Percentiles rank a stretch among this genome's conserved stretches.
phyloP scores from a whole-genome alignment of 2,113 vertebrate species.

The Ptychochromis oligacanthus region DNA sequence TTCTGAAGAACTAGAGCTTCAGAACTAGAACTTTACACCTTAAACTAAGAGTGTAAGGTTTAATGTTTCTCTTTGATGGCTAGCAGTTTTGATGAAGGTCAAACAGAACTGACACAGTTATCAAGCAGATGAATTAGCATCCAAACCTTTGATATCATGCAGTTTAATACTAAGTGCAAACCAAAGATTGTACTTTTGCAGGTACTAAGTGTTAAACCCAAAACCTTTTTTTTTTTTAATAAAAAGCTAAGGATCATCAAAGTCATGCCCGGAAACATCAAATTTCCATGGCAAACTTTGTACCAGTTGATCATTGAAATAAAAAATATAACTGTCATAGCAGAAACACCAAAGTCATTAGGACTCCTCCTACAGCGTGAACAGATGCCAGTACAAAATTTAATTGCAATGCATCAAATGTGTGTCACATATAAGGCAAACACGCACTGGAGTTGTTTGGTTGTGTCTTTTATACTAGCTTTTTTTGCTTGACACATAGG shows the following conservation, averaged over 20 bases:
- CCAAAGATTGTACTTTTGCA: not conserved
- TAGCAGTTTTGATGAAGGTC: not conserved
- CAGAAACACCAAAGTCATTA: not conserved
- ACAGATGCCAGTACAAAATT: not conserved
- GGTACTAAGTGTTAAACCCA: not conserved
- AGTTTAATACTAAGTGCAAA: not conserved
- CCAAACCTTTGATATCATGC: not conserved
- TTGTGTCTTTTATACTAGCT: not conserved
- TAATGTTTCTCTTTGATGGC: not conserved
- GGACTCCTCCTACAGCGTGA: not conserved
- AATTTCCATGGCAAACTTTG: not conserved
- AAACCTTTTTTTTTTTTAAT: too few species aligned
- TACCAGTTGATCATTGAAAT: not conserved
- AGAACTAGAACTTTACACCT: too few species aligned
- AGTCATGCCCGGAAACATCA: not conserved
- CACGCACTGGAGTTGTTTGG: not conserved
- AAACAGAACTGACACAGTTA: not conserved
- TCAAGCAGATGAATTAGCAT: not conserved
- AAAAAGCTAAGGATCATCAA: not conserved
- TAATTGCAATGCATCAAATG: not conserved
- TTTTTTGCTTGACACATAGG: not conserved
- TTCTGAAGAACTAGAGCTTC: too few species aligned
- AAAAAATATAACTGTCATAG: not conserved
- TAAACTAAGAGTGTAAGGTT: too few species aligned
- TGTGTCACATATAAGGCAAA: not conserved